Percentiles rank a stretch among this genome's conserved stretches.
These are phyloP conservation scores for Mongoloraphidia duomilia DNA, from an alignment of 2,888 invertebrate species.

Conservation along the genomic window DNA sequence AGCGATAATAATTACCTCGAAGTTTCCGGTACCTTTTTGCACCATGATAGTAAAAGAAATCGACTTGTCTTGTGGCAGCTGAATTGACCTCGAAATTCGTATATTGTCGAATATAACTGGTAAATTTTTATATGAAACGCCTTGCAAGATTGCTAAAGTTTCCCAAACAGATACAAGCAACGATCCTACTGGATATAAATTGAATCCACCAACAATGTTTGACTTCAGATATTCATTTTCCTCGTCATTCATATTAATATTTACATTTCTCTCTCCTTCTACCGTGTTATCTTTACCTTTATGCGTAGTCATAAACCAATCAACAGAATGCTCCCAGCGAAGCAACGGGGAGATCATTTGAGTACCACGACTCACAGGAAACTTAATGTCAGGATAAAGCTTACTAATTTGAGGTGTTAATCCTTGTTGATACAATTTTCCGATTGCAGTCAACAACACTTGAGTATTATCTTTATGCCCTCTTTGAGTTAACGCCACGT, in stretches of 20 bases:
- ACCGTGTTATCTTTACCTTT: no score
- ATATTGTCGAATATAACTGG: background rate
- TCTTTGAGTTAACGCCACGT: constrained; percentile 61
- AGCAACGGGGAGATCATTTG: no score
- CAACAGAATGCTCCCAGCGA: no score
- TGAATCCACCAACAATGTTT: background rate
- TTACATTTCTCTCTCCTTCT: no score
- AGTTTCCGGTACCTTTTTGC: background rate
- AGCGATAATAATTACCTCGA: no score
- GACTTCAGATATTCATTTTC: background rate
- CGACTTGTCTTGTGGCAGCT: background rate
- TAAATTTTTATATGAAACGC: background rate
- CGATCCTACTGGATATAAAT: background rate
- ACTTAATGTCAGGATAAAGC: no score
- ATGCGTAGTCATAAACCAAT: no score
- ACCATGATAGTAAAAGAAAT: background rate
- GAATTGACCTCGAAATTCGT: background rate
- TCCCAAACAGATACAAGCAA: background rate
- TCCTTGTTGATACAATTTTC: constrained; percentile 33
- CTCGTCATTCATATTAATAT: no score
- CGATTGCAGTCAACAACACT: constrained; percentile 44
- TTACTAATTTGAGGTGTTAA: no score
- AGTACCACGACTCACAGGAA: no score
- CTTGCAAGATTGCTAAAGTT: background rate
- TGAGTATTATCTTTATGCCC: constrained; percentile 49